Percentiles rank a stretch among this genome's conserved stretches.
Conservation (phyloP, 2,888 invertebrate species). For the Thymelicus acteon region DNA sequence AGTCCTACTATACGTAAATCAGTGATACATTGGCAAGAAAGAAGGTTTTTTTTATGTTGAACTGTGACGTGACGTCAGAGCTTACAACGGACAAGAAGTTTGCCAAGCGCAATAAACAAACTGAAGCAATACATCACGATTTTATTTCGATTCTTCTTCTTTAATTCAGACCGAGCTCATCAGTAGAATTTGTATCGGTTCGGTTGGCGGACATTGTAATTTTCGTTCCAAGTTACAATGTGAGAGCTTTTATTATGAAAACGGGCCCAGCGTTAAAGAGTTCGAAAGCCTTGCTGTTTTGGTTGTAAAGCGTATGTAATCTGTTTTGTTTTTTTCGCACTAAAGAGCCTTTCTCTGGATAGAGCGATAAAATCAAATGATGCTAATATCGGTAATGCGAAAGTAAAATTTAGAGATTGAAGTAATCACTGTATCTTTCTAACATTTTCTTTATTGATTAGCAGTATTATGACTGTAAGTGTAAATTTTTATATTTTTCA, state of each 20-base stretch:
- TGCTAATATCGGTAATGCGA: too few relatives aligned
- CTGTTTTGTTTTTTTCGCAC: constrained; percentile 39
- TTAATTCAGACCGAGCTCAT: constrained; percentile 49
- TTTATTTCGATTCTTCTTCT: constrained; percentile 60
- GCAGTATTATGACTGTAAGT: too few relatives aligned
- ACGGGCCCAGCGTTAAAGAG: constrained; percentile 7
- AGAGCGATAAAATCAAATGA: not conserved
- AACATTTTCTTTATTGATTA: too few relatives aligned
- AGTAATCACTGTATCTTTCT: too few relatives aligned
- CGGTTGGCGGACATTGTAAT: too few relatives aligned
- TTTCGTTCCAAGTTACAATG: constrained; percentile 38
- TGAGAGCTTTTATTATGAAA: constrained; percentile 19
- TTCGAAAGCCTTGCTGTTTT: constrained; percentile 19
- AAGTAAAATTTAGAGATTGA: too few relatives aligned
- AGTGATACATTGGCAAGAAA: not conserved
- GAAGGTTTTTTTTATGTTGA: not conserved
- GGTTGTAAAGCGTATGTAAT: constrained; percentile 26
- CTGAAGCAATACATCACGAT: constrained; percentile 62
- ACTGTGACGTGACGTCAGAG: constrained; percentile 40
- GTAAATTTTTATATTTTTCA: too few relatives aligned
- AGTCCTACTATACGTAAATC: too few relatives aligned
- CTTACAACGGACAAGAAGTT: constrained; percentile 58
- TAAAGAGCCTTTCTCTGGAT: constrained; percentile 8
- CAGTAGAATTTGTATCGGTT: constrained; percentile 55
- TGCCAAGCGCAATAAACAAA: constrained; percentile 70